Evolutionary conservation across 2,888 invertebrate species (phyloP).

Genomic region (Platycheirus albimanus): DNA sequence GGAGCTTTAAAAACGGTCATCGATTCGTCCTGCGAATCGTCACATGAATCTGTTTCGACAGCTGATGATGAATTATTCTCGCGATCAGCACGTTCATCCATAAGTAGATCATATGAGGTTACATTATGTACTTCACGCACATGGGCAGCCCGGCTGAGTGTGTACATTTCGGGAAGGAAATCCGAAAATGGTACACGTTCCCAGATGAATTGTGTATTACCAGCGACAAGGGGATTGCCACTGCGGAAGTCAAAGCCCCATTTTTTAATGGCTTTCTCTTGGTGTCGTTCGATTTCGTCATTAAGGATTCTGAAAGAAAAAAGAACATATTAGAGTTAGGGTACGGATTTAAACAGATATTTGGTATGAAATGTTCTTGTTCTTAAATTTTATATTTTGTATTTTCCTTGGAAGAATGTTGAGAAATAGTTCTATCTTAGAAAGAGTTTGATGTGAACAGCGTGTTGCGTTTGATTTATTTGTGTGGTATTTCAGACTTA

Average conservation of each 20-base stretch:
- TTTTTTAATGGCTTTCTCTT: constrained; percentile 86
- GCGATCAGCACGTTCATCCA: constrained; percentile 81
- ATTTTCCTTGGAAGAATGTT: too few relatives aligned
- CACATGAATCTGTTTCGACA: constrained; percentile 79
- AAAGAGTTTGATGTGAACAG: too few relatives aligned
- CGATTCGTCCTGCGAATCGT: constrained; percentile 81
- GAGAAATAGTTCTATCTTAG: too few relatives aligned
- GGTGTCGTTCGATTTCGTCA: constrained; percentile 80
- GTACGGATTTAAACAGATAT: too few relatives aligned
- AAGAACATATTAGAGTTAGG: not conserved
- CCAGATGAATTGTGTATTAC: constrained; percentile 80
- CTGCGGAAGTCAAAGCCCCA: constrained; percentile 82
- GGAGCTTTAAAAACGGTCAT: constrained; percentile 77
- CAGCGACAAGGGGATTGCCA: constrained; percentile 78
- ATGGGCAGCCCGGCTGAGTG: constrained; percentile 82
- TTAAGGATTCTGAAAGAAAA: constrained; percentile 77
- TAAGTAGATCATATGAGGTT: constrained; percentile 77
- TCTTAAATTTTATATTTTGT: too few relatives aligned
- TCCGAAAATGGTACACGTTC: constrained; percentile 81
- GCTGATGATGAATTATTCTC: constrained; percentile 77
- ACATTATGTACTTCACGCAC: constrained; percentile 77
- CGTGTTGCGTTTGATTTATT: too few relatives aligned
- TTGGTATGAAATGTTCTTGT: too few relatives aligned
- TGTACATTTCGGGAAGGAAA: constrained; percentile 81
- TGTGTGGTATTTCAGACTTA: too few relatives aligned